Evolutionary conservation across 2,113 vertebrate genomes (phyloP).

Genomic region (Sialia sialis): DNA sequence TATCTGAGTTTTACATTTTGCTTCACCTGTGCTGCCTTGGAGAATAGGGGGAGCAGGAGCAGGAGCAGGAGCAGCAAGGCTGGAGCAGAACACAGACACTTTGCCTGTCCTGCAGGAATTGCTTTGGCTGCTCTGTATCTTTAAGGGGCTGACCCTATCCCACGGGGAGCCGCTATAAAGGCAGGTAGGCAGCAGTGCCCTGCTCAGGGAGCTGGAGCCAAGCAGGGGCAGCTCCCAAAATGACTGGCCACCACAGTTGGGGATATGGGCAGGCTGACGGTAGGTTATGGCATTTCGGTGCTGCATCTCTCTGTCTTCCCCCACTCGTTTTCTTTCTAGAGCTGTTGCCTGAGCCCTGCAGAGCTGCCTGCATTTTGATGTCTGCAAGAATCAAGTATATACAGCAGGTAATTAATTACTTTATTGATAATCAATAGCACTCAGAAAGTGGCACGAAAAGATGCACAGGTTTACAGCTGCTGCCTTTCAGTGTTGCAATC

Average conservation of each 20-base stretch:
- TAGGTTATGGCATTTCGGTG: constrained; percentile 68
- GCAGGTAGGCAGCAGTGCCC: constrained; percentile 46
- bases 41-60: background rate
- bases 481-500: background rate
- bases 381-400: background rate
- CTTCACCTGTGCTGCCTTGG: background rate
- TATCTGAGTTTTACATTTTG: background rate
- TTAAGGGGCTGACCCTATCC: constrained; percentile 72
- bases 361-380: background rate
- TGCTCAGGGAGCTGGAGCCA: background rate
- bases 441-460: background rate
- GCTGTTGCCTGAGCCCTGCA: constrained; percentile 3
- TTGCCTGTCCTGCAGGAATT: background rate
- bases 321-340: background rate
- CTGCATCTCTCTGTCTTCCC: background rate
- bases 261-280: constrained; percentile 91
- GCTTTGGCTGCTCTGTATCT: constrained; percentile 63
- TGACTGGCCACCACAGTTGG: constrained; percentile 87
- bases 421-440: background rate
- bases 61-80: background rate
- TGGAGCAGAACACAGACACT: background rate
- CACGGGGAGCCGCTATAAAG: constrained; percentile 51
- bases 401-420: constrained; percentile 20
- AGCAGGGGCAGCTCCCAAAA: constrained; percentile 54
- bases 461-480: background rate